Base-by-base conservation (phyloP, 2,113 vertebrate species). In the Lophotis ruficrista region DNA sequence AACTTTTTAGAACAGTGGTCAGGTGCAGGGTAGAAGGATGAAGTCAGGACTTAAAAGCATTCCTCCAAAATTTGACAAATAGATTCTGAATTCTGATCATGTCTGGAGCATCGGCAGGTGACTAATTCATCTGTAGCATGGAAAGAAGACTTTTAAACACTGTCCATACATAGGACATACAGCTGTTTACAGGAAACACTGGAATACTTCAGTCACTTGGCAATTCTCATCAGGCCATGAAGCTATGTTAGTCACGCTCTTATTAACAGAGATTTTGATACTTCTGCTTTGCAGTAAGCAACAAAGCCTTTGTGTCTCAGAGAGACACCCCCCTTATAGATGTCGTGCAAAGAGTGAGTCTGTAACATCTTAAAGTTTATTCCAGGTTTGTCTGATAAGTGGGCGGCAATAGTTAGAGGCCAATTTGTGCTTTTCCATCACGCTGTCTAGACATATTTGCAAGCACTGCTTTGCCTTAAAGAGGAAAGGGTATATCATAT, bases 341-440 rank as follows among this genome's bases (percentile, higher is more conserved):
- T 85, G 77, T 91, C 6, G 0, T 85, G 61, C 83, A 90, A 80
- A 11, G 28, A 65, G n/a, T 75, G 60, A 77, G 92, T 79, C 56
- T 90, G 69, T 68, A 85, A 28, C 89, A 86, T 70, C 95, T 73
- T 96, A 41, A 83, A 91, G 93, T 97, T 94, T 96, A 66, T 89
- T 96, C 95, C 91, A 87, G 84, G 87, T 57, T 47, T 94, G 60
- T 53, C 70, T 96, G 93, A 86, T 96, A 94, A 89, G 93, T 93
- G 93, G 92, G 72, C 27, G 70, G 93, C 87, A 95, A 69, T 66
- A 87, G 82, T 87, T 96, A 80, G 41, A 95, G 89, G 95, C 89
- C 86, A 92, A 76, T 71, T 87, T 90, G 83, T 90, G 87, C 87
- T 97, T 96, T 97, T 95, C 92, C 78, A 87, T 95, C 92, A 96